Evolutionary conservation across 2,797 vertebrate species (phyloP), one percentile per base, ranked within the genome.

Genomic region (Mormyrus hasselquistii): DNA sequence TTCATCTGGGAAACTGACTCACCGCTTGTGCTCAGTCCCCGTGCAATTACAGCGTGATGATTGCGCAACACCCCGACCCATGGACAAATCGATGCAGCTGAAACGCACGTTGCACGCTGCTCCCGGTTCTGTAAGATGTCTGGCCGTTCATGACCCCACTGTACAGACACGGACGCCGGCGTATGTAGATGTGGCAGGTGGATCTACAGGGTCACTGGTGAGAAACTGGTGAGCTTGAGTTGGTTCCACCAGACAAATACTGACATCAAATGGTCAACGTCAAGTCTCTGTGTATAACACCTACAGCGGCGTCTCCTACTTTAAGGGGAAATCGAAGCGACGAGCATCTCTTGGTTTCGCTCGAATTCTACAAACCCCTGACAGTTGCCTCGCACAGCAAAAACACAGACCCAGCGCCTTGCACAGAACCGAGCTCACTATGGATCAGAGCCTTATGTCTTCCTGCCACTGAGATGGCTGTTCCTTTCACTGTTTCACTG

Each of bases 1-100:
- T 50, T 85, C 83, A 85, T 85, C 83, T 50, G 83, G 83, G 83
- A 52, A 85, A 47, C 41, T 85, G 83, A 85, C 44, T 85, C 83
- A 85, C n/a, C 1, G n/a, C 83, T 29, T 14, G 47, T 85, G 83
- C 49, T 85, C 8, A 14, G 49, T 29, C 83, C 44, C 47, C 25
- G 8, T 49, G 47, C 47, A 5, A 52, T 52, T 29, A 25, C n/a
- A 49, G 82, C 44, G 10, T 52, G 82, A 12, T 2, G n/a, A 85
- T 14, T 52, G 44, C 2, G 9, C 83, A 85, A 34, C n/a, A 10
- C 9, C 44, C n/a, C 5, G 5, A 25, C n/a, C 83, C 44, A 29
- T 29, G 83, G 83, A 50, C n/a, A 85, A 25, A 29, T 10, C 10
- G 8, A 10, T 5, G 44, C 52, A 1, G 19, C 22, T 84, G 41